Evolutionary conservation across 1,140 invertebrate genomes (phyloP), one percentile per base, ranked within the genome.

Genomic region (Apolygus lucorum): DNA sequence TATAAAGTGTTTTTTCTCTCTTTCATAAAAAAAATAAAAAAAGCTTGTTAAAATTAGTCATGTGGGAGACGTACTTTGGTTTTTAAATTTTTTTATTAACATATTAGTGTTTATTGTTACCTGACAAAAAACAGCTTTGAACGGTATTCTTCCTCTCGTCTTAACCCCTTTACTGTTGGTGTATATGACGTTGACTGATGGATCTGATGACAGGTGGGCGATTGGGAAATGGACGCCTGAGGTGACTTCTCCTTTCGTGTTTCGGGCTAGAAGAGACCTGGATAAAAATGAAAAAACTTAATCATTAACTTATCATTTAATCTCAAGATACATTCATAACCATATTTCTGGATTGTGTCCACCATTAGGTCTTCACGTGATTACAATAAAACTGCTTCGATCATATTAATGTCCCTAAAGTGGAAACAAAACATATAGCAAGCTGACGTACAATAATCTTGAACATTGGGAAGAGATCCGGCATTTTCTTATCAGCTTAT

Each of bases 241-340:
- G 22, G 22, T 24, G 54, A 59, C 54, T 22, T 59, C 54, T 59
- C 54, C 54, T 59, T 59, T 59, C 8, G 54, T 59, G 22, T 59
- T 59, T 59, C 54, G 54, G 22, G 54, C 8, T 4, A 59, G 54
- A 4, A 59, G 22, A 8, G 54, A 59, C 22, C 54, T 59, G 54
- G 22, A 22, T 4, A 22, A 4, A 17, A 24, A 24, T 14, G 11
- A 59, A 22, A 59, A 24, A 59, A 59, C 22, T 42, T n/a, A n/a
- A n/a, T n/a, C n/a, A n/a, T n/a, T n/a, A n/a, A n/a, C n/a, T n/a
- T n/a, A n/a, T n/a, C n/a, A n/a, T n/a, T n/a, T n/a, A n/a, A n/a
- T n/a, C n/a, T n/a, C n/a, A n/a, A n/a, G n/a, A n/a, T n/a, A n/a
- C n/a, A n/a, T n/a, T n/a, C n/a, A n/a, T n/a, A n/a, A n/a, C n/a